Conservation (phyloP, 2,888 invertebrate species). For the Neria commutata region DNA sequence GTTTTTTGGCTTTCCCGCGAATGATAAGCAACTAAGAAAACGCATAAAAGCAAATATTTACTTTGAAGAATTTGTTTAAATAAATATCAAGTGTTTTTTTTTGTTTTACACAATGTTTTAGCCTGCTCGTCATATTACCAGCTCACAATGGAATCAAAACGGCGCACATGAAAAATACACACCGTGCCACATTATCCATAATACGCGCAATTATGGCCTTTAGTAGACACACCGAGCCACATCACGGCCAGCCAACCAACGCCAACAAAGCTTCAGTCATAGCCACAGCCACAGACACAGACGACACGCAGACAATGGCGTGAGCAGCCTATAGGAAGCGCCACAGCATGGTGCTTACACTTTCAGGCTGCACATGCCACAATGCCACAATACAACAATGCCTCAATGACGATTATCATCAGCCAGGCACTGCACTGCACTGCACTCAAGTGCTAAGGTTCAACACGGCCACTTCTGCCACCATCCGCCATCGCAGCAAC, state of each 20-base stretch:
- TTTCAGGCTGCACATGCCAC: constrained; percentile 1
- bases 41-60: too few relatives aligned
- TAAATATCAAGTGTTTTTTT: too few relatives aligned
- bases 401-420: constrained; percentile 1
- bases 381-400: neutral
- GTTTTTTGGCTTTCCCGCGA: too few relatives aligned
- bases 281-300: constrained; percentile 27
- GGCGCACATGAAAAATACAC: neutral
- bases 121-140: too few relatives aligned
- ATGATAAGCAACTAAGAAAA: too few relatives aligned
- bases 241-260: neutral
- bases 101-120: too few relatives aligned
- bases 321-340: constrained; percentile 49
- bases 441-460: neutral
- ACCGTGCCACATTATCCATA: constrained; percentile 3
- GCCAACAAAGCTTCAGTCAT: neutral
- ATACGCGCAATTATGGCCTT: constrained; percentile 3
- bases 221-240: neutral
- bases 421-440: too few relatives aligned
- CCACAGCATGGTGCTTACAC: constrained; percentile 51
- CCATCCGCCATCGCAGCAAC: neutral
- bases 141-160: too few relatives aligned
- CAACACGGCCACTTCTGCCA: neutral
- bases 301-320: constrained; percentile 49
- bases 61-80: too few relatives aligned